phyloP scores from a whole-genome alignment of 2,113 vertebrate genomes.

The Lasiurus borealis region DNA sequence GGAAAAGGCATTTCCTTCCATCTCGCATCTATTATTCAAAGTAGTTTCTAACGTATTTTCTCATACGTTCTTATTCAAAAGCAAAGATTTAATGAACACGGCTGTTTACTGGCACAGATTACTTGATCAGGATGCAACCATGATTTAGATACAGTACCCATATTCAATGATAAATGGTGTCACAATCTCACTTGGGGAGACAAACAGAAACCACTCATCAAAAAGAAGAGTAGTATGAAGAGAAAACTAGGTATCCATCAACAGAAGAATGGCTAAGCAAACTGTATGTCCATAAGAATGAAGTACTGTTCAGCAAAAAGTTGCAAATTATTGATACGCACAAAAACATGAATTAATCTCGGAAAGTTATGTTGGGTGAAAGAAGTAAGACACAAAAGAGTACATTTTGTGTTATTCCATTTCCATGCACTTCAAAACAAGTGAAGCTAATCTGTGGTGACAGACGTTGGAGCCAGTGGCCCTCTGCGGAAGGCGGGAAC shows the following conservation, averaged over 20 bases:
- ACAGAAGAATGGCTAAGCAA: neutral
- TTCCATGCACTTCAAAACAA: neutral
- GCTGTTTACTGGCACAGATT: neutral
- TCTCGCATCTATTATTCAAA: neutral
- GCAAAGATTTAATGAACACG: conserved; percentile 34
- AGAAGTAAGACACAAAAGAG: conserved; percentile 7
- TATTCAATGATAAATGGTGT: neutral
- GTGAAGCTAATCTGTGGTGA: neutral
- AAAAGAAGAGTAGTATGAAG: neutral
- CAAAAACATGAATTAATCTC: neutral
- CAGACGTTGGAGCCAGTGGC: neutral
- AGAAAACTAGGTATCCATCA: neutral
- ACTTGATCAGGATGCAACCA: neutral
- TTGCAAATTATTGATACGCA: neutral
- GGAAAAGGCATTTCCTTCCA: neutral
- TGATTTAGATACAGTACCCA: neutral
- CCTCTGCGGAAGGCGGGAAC: neutral
- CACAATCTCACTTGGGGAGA: neutral
- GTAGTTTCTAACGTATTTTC: neutral
- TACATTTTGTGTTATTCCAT: neutral
- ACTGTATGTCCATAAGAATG: neutral
- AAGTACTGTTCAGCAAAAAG: conserved; percentile 20
- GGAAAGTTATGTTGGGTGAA: conserved; percentile 38
- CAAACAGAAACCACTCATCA: neutral
- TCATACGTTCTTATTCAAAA: conserved; percentile 13